A percentile compares a stretch with the other conserved stretches of the same genome.
Evolutionary conservation across 2,113 vertebrate species (phyloP).

Genomic region (Zingel zingel): DNA sequence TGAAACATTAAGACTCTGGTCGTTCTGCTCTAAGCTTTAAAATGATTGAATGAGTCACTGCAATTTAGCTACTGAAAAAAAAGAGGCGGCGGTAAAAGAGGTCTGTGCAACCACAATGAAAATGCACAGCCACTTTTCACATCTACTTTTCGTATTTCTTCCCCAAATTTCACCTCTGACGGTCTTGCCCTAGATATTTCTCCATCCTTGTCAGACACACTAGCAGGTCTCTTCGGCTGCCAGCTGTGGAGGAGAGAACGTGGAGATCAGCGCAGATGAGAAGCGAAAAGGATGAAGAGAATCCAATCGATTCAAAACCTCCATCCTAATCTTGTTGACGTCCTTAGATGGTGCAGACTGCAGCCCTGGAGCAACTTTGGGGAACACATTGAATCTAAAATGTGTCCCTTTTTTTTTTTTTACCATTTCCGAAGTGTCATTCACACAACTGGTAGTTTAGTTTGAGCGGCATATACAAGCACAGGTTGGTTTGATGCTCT

Average conservation of each 20-base stretch:
- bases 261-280: constrained; percentile 68
- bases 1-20: constrained; percentile 43
- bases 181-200: constrained; percentile 73
- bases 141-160: constrained; percentile 28
- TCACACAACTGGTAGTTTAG: constrained; percentile 5
- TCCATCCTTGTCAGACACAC: constrained; percentile 65
- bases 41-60: constrained; percentile 37
- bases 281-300: constrained; percentile 74
- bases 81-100: neutral
- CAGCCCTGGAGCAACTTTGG: constrained; percentile 62
- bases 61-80: neutral
- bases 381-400: constrained; percentile 38
- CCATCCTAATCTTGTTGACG: constrained; percentile 75
- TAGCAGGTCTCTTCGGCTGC: constrained; percentile 57
- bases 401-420: neutral
- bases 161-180: constrained; percentile 60
- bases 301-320: constrained; percentile 68
- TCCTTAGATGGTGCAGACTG: constrained; percentile 55
- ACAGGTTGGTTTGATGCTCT: neutral
- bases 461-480: neutral
- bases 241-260: constrained; percentile 74
- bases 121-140: neutral
- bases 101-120: constrained; percentile 13
- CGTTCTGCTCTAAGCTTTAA: constrained; percentile 32
- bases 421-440: neutral